A percentile compares a stretch with the other conserved stretches of the same genome.
phyloP scores from a whole-genome alignment of 2,888 invertebrate species.

The Sipha maydis region DNA sequence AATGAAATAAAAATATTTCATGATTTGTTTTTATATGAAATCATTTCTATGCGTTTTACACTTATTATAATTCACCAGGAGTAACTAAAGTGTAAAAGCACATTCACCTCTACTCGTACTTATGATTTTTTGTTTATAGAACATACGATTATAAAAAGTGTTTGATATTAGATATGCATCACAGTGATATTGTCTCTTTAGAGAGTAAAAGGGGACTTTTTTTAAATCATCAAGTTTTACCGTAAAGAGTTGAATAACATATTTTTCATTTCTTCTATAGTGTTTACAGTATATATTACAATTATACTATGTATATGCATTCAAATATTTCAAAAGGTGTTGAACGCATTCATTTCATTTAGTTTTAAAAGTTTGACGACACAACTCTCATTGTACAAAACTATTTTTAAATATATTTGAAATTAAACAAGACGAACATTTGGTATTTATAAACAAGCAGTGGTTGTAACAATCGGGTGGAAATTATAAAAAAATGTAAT shows the following conservation, averaged over 20 bases:
- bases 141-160: slow-evolving; percentile 17
- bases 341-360: not conserved
- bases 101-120: not conserved
- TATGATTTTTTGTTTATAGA: not conserved
- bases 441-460: too few relatives aligned
- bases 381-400: not conserved
- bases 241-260: not conserved
- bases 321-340: not conserved
- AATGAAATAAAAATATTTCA: not conserved
- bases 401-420: not conserved
- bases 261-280: not conserved
- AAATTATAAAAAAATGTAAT: too few relatives aligned
- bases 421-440: not conserved
- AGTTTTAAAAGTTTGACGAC: not conserved
- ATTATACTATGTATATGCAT: not conserved
- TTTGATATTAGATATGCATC: not conserved
- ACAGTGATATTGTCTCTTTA: slow-evolving; percentile 13
- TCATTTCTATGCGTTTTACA: not conserved
- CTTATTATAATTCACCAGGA: not conserved
- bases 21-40: not conserved
- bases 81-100: not conserved
- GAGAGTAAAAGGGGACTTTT: not conserved
- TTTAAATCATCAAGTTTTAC: slow-evolving; percentile 1
- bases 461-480: too few relatives aligned
- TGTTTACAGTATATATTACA: not conserved